These are phyloP conservation scores for Girardinus metallicus DNA, from an alignment of 2,797 vertebrate genomes.

Conservation along the genomic window DNA sequence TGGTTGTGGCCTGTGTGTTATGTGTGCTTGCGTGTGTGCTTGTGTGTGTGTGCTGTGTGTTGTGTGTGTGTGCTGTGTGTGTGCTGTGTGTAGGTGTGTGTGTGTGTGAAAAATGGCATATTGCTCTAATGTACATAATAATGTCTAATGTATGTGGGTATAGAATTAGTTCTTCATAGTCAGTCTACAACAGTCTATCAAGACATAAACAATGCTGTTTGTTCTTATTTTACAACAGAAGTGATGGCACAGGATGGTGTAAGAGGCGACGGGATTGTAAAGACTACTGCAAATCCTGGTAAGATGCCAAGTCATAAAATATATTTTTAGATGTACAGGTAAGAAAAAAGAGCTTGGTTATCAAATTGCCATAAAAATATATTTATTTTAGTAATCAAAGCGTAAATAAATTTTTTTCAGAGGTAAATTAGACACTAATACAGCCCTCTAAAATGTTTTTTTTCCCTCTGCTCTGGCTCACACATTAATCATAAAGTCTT, in stretches of 20 bases:
- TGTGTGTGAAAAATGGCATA: neutral
- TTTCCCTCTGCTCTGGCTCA: neutral
- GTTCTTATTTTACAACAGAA: conserved; percentile 47
- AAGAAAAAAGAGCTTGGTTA: neutral
- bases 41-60: no score
- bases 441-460: neutral
- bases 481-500: neutral
- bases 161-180: neutral
- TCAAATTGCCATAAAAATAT: neutral
- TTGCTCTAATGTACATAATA: neutral
- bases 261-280: conserved; percentile 59
- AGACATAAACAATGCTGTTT: neutral
- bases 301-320: conserved; percentile 14
- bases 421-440: neutral
- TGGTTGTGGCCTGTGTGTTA: no score
- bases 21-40: no score
- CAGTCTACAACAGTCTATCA: neutral
- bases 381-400: neutral
- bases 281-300: conserved; percentile 39
- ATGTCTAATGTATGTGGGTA: neutral
- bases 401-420: neutral
- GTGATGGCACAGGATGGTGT: conserved; percentile 36
- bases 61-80: no score
- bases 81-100: no score
- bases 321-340: neutral